phyloP scores from a whole-genome alignment of 2,797 vertebrate genomes.

The Garrulus glandarius region DNA sequence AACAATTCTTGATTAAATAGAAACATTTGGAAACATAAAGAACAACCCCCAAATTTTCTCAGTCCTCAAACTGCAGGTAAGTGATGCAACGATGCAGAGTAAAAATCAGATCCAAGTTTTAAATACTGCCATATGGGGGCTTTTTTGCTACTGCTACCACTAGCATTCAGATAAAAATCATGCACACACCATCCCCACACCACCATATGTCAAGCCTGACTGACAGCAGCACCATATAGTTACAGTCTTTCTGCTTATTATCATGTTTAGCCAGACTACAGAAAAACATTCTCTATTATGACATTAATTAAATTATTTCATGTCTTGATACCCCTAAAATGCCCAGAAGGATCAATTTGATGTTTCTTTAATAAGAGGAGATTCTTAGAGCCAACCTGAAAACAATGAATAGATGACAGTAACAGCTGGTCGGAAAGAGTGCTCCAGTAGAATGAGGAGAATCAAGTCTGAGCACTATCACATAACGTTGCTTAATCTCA shows the following conservation, averaged over 20 bases:
- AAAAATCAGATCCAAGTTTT: background rate
- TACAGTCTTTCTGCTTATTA: background rate
- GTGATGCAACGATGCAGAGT: background rate
- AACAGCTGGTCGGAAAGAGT: conserved; percentile 27
- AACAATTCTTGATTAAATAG: background rate
- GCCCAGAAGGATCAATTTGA: background rate
- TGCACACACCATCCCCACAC: background rate
- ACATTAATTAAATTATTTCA: background rate
- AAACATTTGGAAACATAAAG: background rate
- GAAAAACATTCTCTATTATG: background rate
- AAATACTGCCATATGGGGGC: background rate
- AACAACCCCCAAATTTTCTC: background rate
- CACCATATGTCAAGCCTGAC: background rate
- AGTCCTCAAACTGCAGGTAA: background rate
- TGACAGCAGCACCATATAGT: background rate
- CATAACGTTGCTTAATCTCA: conserved; percentile 9
- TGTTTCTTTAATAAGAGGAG: background rate
- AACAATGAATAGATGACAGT: background rate
- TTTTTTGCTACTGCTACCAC: background rate
- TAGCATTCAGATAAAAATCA: background rate
- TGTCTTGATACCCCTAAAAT: background rate
- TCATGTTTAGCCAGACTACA: background rate
- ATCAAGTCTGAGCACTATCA: conserved; percentile 30
- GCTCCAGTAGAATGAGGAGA: background rate
- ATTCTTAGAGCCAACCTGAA: background rate